Percentiles rank a stretch among this genome's conserved stretches.
phyloP scores from a whole-genome alignment of 2,113 vertebrate genomes.

The Sula dactylatra region DNA sequence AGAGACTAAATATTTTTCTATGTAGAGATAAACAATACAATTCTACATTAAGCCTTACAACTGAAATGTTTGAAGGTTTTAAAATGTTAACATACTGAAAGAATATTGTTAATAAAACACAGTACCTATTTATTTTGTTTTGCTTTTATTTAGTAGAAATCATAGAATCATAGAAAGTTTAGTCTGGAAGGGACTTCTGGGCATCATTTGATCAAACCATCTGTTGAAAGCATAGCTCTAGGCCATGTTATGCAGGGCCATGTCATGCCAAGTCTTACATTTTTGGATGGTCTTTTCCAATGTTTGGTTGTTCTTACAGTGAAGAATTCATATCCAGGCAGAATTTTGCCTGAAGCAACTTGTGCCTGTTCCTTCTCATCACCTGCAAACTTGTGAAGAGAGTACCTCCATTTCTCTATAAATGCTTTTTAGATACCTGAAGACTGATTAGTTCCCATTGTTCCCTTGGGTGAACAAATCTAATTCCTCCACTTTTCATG shows the following conservation, averaged over 20 bases:
- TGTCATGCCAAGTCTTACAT: background rate
- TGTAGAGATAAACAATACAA: background rate
- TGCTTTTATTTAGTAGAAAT: background rate
- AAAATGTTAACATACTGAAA: background rate
- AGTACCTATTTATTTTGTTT: background rate
- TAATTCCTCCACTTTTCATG: background rate
- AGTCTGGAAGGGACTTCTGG: background rate
- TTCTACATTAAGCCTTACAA: background rate
- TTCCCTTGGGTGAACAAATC: background rate
- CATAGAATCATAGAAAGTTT: background rate
- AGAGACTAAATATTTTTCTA: background rate
- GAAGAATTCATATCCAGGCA: background rate
- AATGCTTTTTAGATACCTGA: background rate
- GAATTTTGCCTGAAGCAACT: background rate
- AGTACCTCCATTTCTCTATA: background rate
- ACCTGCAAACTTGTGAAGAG: background rate
- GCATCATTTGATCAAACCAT: background rate
- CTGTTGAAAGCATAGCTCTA: background rate
- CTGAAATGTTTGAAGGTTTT: background rate
- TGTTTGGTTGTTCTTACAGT: background rate
- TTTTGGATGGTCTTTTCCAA: background rate
- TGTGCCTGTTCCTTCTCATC: background rate
- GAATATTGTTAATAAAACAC: background rate
- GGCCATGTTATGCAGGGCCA: background rate
- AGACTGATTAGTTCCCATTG: background rate